phyloP scores from a whole-genome alignment of 2,797 vertebrate genomes.

The Ataeniobius toweri region DNA sequence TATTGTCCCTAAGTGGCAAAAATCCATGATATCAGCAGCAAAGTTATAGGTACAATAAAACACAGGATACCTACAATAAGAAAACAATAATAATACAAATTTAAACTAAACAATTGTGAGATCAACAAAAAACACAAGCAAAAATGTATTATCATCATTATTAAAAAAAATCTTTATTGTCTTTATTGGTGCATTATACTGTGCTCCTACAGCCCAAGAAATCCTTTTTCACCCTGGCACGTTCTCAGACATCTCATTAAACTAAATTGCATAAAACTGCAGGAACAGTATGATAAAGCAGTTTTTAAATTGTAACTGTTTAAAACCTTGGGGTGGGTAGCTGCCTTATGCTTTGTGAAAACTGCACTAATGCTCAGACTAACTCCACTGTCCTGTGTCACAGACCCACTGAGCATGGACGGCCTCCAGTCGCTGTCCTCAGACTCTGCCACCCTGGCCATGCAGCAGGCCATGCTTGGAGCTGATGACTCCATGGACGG shows the following conservation, averaged over 20 bases:
- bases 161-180: background rate
- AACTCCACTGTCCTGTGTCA: background rate
- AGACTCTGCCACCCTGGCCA: constrained; percentile 93
- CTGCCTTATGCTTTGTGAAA: background rate
- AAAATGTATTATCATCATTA: too few relatives aligned
- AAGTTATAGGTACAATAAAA: too few relatives aligned
- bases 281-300: background rate
- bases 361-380: background rate
- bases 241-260: background rate
- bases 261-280: background rate
- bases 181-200: background rate
- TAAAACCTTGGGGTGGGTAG: background rate
- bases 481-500: constrained; percentile 93
- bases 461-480: constrained; percentile 97
- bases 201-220: background rate
- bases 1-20: too few relatives aligned
- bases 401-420: constrained; percentile 91
- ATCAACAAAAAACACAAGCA: too few relatives aligned
- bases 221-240: background rate
- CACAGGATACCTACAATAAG: background rate
- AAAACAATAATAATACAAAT: too few relatives aligned
- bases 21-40: too few relatives aligned
- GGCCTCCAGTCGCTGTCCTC: constrained; percentile 93
- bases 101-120: too few relatives aligned
- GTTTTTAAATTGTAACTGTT: background rate